phyloP scores from a whole-genome alignment of 2,888 invertebrate genomes.

The Nasonia oneida region DNA sequence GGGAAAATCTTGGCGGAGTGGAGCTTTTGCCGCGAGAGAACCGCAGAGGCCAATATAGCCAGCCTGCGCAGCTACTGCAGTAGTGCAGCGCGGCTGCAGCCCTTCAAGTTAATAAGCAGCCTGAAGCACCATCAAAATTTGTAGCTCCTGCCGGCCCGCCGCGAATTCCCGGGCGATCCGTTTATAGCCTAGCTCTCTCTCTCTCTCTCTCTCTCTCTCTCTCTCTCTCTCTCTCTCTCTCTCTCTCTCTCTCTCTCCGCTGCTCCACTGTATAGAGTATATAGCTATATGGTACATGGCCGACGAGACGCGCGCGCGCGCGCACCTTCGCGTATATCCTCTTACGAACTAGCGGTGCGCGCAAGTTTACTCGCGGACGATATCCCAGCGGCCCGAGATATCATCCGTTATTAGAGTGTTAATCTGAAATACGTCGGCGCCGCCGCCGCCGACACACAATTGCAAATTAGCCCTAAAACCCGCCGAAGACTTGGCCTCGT shows the following conservation, averaged over 20 bases:
- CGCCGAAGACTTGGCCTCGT: not conserved
- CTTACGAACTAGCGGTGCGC: constrained; percentile 26
- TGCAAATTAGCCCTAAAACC: constrained; percentile 69
- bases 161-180: constrained; percentile 69
- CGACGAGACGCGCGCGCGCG: constrained; percentile 12
- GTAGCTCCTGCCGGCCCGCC: constrained; percentile 64
- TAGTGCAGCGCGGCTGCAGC: not conserved
- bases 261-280: no score
- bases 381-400: constrained; percentile 71
- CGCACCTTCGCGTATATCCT: constrained; percentile 15
- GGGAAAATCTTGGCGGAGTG: constrained; percentile 50
- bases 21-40: not conserved
- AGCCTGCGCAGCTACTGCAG: not conserved
- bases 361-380: constrained; percentile 69
- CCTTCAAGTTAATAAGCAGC: constrained; percentile 71
- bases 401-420: constrained; percentile 74
- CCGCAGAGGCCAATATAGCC: constrained; percentile 23
- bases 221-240: no score
- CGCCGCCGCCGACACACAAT: constrained; percentile 64
- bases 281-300: no score
- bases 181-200: constrained; percentile 63
- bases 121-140: constrained; percentile 73
- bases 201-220: constrained; percentile 49
- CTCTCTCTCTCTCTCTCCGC: constrained; percentile 49
- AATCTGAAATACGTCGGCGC: constrained; percentile 72